These are phyloP conservation scores for Tachysurus fulvidraco DNA, from an alignment of 2,113 vertebrate species.

Conservation along the genomic window DNA sequence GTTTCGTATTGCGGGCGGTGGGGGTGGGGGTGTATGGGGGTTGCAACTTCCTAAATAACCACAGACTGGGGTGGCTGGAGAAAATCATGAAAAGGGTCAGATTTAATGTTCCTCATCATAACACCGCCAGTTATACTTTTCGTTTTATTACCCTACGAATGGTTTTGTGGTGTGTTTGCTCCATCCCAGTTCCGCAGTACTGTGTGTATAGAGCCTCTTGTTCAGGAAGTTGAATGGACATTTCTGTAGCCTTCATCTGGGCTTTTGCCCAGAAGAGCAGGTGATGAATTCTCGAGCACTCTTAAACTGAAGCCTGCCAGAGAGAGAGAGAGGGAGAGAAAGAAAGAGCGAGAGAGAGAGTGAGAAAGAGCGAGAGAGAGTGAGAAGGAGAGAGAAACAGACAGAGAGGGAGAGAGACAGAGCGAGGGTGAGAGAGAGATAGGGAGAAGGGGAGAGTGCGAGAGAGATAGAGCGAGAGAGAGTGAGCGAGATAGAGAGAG, in stretches of 20 bases:
- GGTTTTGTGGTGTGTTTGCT: slow-evolving; percentile 1
- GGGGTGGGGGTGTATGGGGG: no score
- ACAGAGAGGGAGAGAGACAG: neutral
- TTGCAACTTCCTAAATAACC: no score
- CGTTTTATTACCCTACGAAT: neutral
- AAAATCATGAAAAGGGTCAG: neutral
- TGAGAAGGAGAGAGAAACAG: neutral
- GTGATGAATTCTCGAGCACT: slow-evolving; percentile 52
- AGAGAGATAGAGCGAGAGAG: neutral
- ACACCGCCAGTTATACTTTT: neutral
- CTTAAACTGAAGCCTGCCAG: neutral
- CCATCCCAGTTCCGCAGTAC: slow-evolving; percentile 27
- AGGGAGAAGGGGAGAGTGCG: no score
- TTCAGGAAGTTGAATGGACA: slow-evolving; percentile 48
- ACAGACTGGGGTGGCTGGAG: neutral
- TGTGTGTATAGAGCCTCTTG: slow-evolving; percentile 34
- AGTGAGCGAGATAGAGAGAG: neutral
- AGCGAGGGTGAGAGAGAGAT: neutral
- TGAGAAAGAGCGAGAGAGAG: neutral
- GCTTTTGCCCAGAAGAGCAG: slow-evolving; percentile 57
- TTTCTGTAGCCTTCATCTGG: slow-evolving; percentile 51
- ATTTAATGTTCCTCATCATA: no score
- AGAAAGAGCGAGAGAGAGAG: neutral
- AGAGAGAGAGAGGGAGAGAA: neutral
- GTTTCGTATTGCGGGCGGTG: neutral